A percentile compares a stretch with the other conserved stretches of the same genome.
These are phyloP conservation scores for Xestobium rufovillosum DNA, from an alignment of 2,888 invertebrate species.

Conservation along the genomic window DNA sequence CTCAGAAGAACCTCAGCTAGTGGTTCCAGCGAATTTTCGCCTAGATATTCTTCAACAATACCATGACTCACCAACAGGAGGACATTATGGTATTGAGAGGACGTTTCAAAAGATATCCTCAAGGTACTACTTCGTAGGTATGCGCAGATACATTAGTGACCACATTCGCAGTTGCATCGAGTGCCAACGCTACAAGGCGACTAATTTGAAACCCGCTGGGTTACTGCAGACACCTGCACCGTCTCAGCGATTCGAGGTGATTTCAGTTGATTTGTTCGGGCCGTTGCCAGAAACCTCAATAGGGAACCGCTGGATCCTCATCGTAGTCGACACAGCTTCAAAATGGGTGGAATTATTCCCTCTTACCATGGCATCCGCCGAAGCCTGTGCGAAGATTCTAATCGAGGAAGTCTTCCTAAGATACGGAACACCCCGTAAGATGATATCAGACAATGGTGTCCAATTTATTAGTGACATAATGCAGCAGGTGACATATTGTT, in stretches of 20 bases:
- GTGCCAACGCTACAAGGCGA: constrained; percentile 32
- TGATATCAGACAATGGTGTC: constrained; percentile 8
- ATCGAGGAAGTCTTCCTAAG: constrained; percentile 10
- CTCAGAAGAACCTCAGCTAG: constrained; percentile 2
- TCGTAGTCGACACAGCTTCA: no score
- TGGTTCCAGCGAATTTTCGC: constrained; percentile 6
- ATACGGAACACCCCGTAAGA: constrained; percentile 11
- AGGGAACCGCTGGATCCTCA: neutral
- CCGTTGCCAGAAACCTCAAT: constrained; percentile 11
- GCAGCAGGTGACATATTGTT: constrained; percentile 9
- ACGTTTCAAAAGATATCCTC: constrained; percentile 7
- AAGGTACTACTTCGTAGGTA: constrained; percentile 8
- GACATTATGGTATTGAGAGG: constrained; percentile 12
- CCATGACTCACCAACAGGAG: constrained; percentile 10
- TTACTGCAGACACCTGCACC: constrained; percentile 27
- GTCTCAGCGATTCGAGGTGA: constrained; percentile 26
- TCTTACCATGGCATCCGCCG: no score
- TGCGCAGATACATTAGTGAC: neutral
- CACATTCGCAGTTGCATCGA: constrained; percentile 22
- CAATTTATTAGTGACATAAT: no score
- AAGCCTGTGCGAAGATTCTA: no score
- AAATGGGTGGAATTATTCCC: no score
- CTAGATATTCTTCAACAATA: constrained; percentile 8
- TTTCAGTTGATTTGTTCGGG: constrained; percentile 31
- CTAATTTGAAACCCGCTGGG: constrained; percentile 32